phyloP scores from a whole-genome alignment of 2,113 vertebrate genomes.

The Centrocercus urophasianus region DNA sequence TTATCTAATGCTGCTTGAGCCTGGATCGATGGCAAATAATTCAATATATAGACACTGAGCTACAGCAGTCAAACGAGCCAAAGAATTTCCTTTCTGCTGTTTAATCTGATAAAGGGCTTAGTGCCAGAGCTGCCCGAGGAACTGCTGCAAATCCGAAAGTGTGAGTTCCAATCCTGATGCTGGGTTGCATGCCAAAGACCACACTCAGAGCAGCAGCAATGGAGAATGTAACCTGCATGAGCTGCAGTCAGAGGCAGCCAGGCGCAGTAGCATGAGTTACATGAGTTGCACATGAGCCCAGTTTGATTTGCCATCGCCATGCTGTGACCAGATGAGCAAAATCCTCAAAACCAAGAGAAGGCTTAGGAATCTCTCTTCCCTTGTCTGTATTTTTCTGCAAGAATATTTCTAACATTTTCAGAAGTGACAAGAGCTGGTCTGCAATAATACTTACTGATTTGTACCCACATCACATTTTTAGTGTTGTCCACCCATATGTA shows the following conservation, averaged over 20 bases:
- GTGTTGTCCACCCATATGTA: background rate
- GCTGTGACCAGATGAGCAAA: background rate
- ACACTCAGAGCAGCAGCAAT: background rate
- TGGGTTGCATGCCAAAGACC: background rate
- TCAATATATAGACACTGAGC: background rate
- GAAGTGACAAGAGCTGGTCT: background rate
- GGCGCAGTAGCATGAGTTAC: background rate
- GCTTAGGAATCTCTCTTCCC: background rate
- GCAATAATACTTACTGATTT: background rate
- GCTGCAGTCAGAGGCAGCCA: background rate
- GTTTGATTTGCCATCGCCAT: background rate
- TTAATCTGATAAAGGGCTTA: constrained; percentile 29
- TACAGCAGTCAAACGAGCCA: background rate
- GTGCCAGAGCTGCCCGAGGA: background rate
- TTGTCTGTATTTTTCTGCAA: background rate
- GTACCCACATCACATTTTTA: background rate
- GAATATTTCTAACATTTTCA: background rate
- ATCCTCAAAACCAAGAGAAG: background rate
- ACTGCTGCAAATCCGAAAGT: background rate
- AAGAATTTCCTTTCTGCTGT: background rate
- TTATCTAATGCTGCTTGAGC: background rate
- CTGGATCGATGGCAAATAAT: background rate
- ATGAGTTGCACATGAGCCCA: background rate
- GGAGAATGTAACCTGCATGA: background rate
- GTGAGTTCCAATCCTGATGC: background rate